Percentiles rank a stretch among this genome's conserved stretches.
phyloP scores from a whole-genome alignment of 2,888 invertebrate species.

The Coelopa pilipes region DNA sequence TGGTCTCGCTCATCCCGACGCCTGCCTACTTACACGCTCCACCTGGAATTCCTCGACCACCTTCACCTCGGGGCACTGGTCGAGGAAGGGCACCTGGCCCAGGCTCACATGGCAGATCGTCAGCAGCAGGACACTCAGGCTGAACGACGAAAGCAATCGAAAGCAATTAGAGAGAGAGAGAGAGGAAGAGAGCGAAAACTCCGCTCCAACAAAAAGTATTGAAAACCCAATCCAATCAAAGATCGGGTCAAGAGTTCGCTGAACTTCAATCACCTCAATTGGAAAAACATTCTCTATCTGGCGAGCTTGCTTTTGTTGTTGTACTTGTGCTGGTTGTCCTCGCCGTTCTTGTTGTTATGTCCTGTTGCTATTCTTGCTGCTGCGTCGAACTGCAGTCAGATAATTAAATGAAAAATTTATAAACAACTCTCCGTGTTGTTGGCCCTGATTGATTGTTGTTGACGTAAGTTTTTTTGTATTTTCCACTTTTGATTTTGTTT shows the following conservation, averaged over 20 bases:
- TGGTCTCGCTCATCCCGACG: neutral
- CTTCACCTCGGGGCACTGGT: conserved; percentile 73
- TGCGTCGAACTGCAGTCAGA: conserved; percentile 18
- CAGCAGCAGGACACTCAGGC: conserved; percentile 24
- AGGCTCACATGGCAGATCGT: conserved; percentile 40
- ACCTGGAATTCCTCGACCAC: conserved; percentile 73
- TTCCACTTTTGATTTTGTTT: neutral
- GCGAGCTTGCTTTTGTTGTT: too few species aligned
- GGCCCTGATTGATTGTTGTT: conserved; percentile 24
- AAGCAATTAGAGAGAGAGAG: conserved; percentile 13
- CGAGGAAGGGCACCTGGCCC: conserved; percentile 74
- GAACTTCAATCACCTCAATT: conserved; percentile 36
- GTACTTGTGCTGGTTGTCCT: neutral
- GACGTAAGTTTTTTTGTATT: neutral
- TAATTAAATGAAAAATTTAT: conserved; percentile 33
- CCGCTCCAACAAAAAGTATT: neutral
- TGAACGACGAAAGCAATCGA: conserved; percentile 17
- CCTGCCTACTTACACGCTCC: conserved; percentile 60
- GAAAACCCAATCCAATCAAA: conserved; percentile 22
- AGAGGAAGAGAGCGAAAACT: conserved; percentile 20
- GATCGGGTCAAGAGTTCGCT: conserved; percentile 10
- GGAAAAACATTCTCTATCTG: conserved; percentile 31
- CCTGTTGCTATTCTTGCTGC: conserved; percentile 5
- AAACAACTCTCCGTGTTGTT: conserved; percentile 19
- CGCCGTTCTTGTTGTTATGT: neutral